phyloP scores from a whole-genome alignment of 2,797 vertebrate genomes.

The Urosaurus nigricauda region DNA sequence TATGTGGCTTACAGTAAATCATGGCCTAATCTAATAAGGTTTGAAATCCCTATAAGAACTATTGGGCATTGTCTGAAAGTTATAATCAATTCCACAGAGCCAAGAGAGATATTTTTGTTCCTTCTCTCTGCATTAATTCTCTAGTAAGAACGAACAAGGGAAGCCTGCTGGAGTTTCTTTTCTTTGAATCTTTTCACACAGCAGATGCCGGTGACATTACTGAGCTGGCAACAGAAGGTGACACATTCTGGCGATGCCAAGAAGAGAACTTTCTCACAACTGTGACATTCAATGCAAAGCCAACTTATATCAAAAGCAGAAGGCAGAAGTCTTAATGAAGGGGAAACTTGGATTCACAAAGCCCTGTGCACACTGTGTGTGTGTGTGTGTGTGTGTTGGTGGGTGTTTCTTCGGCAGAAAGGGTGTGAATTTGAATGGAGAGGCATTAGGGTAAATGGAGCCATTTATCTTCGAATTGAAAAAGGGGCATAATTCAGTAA shows the following conservation, averaged over 20 bases:
- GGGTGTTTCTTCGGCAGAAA: not conserved
- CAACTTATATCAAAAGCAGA: not conserved
- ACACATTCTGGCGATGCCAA: not conserved
- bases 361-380: accelerated
- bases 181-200: constrained; percentile 9
- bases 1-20: not conserved
- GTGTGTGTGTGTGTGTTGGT: not conserved
- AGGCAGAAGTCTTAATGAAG: not conserved
- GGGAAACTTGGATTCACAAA: not conserved
- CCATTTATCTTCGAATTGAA: not conserved
- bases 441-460: not conserved
- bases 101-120: not conserved
- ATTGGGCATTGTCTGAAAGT: not conserved
- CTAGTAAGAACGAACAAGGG: not conserved
- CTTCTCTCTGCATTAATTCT: not conserved
- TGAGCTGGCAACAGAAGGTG: not conserved
- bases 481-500: too few relatives aligned
- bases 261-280: not conserved
- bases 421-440: not conserved
- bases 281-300: not conserved
- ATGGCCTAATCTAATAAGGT: not conserved
- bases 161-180: constrained; percentile 3
- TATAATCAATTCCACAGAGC: not conserved
- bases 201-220: constrained; percentile 26
- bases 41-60: not conserved